These are phyloP conservation scores for Julus scandinavius DNA, from an alignment of 2,888 invertebrate genomes.

Conservation along the genomic window DNA sequence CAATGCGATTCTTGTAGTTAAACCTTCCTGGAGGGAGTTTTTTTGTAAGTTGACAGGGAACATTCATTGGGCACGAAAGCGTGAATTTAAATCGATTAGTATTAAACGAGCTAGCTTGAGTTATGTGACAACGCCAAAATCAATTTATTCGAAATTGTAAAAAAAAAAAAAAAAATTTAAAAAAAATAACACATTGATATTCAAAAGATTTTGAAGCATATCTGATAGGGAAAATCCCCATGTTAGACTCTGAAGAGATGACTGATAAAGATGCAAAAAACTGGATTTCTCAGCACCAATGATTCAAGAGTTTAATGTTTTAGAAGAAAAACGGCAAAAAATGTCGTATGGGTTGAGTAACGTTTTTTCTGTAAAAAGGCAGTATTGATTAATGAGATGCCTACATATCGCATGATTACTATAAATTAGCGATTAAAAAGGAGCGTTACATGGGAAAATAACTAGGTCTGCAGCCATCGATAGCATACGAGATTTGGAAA, in stretches of 20 bases:
- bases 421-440: background rate
- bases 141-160: conserved; percentile 8
- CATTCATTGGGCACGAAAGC: background rate
- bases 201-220: background rate
- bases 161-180: no score
- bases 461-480: background rate
- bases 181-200: background rate
- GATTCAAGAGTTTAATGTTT: background rate
- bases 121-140: conserved; percentile 16
- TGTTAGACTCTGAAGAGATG: background rate
- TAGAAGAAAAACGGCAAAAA: background rate
- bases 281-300: background rate
- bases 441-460: background rate
- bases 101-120: background rate
- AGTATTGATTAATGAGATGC: conserved; percentile 17
- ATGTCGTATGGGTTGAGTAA: background rate
- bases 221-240: background rate
- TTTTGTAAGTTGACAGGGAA: background rate
- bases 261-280: background rate
- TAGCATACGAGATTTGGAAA: background rate
- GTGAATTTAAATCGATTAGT: background rate
- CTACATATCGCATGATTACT: background rate
- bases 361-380: background rate
- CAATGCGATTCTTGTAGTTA: background rate
- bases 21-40: background rate